phyloP scores from a whole-genome alignment of 1,140 invertebrate species.

The Aphelenchoides besseyi region DNA sequence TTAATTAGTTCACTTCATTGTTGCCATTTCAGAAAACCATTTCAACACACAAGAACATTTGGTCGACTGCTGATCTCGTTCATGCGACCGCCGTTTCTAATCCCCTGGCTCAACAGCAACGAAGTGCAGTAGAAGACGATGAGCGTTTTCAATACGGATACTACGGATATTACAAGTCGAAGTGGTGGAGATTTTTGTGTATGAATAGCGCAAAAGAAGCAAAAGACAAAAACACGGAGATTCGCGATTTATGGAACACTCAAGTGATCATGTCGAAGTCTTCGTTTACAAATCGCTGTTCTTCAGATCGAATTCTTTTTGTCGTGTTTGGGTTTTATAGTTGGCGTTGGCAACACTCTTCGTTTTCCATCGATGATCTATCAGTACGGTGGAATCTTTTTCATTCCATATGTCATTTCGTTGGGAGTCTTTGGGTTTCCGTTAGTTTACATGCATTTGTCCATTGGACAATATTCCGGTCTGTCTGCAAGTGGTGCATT shows the following conservation, averaged over 20 bases:
- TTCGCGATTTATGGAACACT: slow-evolving; percentile 56
- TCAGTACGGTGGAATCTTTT: slow-evolving; percentile 54
- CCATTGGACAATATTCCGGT: slow-evolving; percentile 60
- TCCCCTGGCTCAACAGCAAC: background rate
- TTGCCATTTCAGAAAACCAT: slow-evolving; percentile 5
- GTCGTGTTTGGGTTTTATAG: slow-evolving; percentile 61
- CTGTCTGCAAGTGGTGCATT: slow-evolving; percentile 50
- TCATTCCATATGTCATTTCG: slow-evolving; percentile 59
- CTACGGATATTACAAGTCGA: slow-evolving; percentile 22
- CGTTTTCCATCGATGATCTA: slow-evolving; percentile 60
- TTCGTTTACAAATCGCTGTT: background rate
- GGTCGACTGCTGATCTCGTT: no score
- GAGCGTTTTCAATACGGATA: slow-evolving; percentile 9
- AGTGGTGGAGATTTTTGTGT: slow-evolving; percentile 38
- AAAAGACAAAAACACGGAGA: slow-evolving; percentile 30
- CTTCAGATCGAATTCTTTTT: slow-evolving; percentile 61
- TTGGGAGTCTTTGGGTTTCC: slow-evolving; percentile 58
- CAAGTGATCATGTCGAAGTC: no score
- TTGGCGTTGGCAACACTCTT: slow-evolving; percentile 61
- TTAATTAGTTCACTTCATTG: background rate
- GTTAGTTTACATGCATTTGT: slow-evolving; percentile 56
- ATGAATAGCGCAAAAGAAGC: slow-evolving; percentile 39
- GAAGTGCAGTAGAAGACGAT: slow-evolving; percentile 12
- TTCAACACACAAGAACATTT: no score
- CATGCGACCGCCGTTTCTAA: no score